Base-by-base conservation (phyloP, 2,888 invertebrate genomes). In the Tiliacea citrago region DNA sequence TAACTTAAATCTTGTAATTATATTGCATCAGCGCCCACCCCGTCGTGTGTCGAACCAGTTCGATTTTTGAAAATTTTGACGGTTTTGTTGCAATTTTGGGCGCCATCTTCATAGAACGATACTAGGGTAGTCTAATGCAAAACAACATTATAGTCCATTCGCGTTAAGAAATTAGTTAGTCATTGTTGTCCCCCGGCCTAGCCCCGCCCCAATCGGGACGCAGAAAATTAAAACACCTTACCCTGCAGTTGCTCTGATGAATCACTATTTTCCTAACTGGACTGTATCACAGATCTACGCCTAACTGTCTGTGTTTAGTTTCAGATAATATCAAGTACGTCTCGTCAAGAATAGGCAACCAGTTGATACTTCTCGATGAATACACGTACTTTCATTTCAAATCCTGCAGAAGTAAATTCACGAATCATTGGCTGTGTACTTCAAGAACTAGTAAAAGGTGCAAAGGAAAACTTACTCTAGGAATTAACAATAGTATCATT, bases 321-420 rank as follows among this genome's bases (percentile, higher is more conserved):
- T 24, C 76, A 81, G 81, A 58, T 79, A 68, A 45, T 24, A 63
- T 81, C 49, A 67, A 61, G 29, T 81, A 84, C 35, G 63, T 84
- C 21, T 63, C n/a, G 13, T 81, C 85, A 39, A 75, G 69, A 57
- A 35, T 35, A 21, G 81, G 81, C 39, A 81, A 67, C 0, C 65
- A 57, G 49, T 51, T 81, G 29, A 81, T 81, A 57, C 60, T 81
- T 13, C 47, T 73, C 2, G 24, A 81, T 39, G n/a, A 84, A 6
- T 81, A 84, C 47, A 57, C 81, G 12, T 81, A 73, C 21, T 84
- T 68, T 35, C 74, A 80, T 63, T 68, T 66, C 18, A 68, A 68
- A 47, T 51, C 51, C 8, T 83, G 39, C 57, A 47, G 12, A 29
- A 51, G 18, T 9, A 81, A 69, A 58, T 62, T 77, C 6, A 77